A percentile compares a stretch with the other conserved stretches of the same genome.
Conservation (phyloP, 1,140 invertebrate species). For the Zaprionus nigranus region DNA sequence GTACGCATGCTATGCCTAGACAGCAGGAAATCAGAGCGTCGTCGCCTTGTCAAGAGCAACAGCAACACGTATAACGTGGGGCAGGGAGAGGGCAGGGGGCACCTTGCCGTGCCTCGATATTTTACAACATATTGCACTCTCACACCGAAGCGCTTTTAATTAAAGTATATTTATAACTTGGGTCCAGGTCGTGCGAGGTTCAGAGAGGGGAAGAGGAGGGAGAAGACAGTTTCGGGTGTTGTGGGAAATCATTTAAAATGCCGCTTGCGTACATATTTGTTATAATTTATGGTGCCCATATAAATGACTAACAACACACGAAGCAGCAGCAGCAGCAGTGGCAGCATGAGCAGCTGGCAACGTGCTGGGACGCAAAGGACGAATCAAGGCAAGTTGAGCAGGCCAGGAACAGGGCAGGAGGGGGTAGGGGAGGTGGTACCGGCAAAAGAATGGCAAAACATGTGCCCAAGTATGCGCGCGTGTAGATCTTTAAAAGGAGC, state of each 20-base stretch:
- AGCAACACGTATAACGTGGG: slow-evolving; percentile 55
- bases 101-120: slow-evolving; percentile 56
- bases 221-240: not conserved
- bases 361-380: slow-evolving; percentile 30
- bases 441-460: slow-evolving; percentile 59
- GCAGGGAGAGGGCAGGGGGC: not conserved
- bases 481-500: slow-evolving; percentile 70
- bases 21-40: slow-evolving; percentile 61
- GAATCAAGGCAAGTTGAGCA: slow-evolving; percentile 17
- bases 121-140: slow-evolving; percentile 76
- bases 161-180: slow-evolving; percentile 80
- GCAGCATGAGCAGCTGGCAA: slow-evolving; percentile 35
- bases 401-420: not conserved
- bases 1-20: slow-evolving; percentile 24
- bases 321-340: slow-evolving; percentile 21
- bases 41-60: slow-evolving; percentile 41
- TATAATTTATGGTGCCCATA: slow-evolving; percentile 82
- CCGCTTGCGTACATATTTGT: slow-evolving; percentile 81
- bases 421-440: slow-evolving; percentile 1
- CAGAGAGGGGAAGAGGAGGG: not conserved
- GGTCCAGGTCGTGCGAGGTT: slow-evolving; percentile 14
- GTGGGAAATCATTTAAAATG: slow-evolving; percentile 80
- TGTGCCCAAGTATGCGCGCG: slow-evolving; percentile 75
- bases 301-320: slow-evolving; percentile 81
- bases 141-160: slow-evolving; percentile 68